Conservation (phyloP, 1,140 invertebrate genomes). For the Lasioglossum baleicum region DNA sequence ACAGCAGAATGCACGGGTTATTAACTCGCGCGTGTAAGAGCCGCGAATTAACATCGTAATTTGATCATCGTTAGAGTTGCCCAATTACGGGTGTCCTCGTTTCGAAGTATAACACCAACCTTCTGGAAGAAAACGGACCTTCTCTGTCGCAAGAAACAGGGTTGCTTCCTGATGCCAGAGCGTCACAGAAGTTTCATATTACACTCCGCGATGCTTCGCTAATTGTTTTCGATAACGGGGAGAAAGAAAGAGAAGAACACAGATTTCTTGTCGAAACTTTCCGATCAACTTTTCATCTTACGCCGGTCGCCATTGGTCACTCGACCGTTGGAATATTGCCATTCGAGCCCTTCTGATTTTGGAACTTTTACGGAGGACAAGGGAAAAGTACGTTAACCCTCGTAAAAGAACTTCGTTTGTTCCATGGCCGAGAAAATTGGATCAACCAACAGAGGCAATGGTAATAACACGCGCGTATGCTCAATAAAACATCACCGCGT, state of each 20-base stretch:
- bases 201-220: too few species aligned
- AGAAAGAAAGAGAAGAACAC: too few species aligned
- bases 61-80: slow-evolving; percentile 37
- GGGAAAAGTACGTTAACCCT: neutral
- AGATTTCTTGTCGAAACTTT: too few species aligned
- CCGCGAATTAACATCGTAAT: slow-evolving; percentile 47
- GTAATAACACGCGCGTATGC: neutral
- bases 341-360: neutral
- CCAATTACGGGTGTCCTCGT: slow-evolving; percentile 16
- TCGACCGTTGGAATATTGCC: neutral
- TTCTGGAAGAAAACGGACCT: neutral
- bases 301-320: too few species aligned
- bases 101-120: slow-evolving; percentile 12
- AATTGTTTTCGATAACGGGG: too few species aligned
- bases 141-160: neutral
- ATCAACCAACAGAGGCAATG: neutral
- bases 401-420: neutral
- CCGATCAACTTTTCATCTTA: too few species aligned
- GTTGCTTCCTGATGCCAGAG: neutral
- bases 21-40: slow-evolving; percentile 42
- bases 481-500: neutral
- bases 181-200: neutral
- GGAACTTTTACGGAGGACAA: neutral
- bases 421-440: neutral
- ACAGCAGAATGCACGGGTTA: slow-evolving; percentile 47